Conservation (phyloP, 2,113 vertebrate species). For the Carassius auratus region DNA sequence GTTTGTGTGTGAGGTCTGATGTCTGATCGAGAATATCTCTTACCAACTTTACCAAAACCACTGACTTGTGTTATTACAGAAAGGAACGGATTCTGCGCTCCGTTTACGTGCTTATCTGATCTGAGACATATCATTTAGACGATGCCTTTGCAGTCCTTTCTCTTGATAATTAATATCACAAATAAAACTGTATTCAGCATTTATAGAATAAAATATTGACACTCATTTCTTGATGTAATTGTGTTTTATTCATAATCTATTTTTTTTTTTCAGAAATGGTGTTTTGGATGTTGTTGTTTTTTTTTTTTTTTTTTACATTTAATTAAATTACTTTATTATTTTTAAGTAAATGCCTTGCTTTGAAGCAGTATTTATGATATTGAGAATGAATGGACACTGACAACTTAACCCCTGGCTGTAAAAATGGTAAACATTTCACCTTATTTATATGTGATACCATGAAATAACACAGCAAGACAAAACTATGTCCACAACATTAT, state of each 20-base stretch:
- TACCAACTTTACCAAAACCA: constrained; percentile 63
- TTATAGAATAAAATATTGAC: constrained; percentile 23
- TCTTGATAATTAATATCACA: constrained; percentile 71
- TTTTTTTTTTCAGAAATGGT: not conserved
- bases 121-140: constrained; percentile 64
- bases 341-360: too few relatives aligned
- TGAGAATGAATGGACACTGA: too few relatives aligned
- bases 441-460: not conserved
- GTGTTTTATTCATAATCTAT: not conserved
- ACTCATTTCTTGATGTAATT: not conserved
- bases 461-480: constrained; percentile 55
- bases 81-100: constrained; percentile 60
- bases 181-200: constrained; percentile 43
- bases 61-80: constrained; percentile 42
- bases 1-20: constrained; percentile 77
- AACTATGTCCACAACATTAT: not conserved
- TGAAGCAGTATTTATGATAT: too few relatives aligned
- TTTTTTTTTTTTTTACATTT: too few relatives aligned
- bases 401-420: too few relatives aligned
- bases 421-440: not conserved
- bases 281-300: too few relatives aligned
- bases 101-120: constrained; percentile 61
- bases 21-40: constrained; percentile 74
- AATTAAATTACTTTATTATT: too few relatives aligned
- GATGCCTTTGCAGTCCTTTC: constrained; percentile 69